These are phyloP conservation scores for Gymnothorax reevesii DNA, from an alignment of 2,797 vertebrate species.

Conservation along the genomic window DNA sequence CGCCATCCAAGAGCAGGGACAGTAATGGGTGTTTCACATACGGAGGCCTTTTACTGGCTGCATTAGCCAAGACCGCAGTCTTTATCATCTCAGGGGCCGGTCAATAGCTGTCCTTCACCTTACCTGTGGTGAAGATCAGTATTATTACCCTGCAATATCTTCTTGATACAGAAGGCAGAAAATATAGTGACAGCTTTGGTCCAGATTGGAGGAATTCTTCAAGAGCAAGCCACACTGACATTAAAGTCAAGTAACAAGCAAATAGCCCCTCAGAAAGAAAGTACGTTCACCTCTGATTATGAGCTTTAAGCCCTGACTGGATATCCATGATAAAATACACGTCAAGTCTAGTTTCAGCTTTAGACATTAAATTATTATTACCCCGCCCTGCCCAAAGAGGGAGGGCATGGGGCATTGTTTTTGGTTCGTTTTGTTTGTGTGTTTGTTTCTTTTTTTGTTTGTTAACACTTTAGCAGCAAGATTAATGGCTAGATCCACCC, in stretches of 20 bases:
- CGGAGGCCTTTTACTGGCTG: constrained; percentile 46
- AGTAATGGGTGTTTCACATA: constrained; percentile 38
- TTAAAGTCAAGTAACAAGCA: not conserved
- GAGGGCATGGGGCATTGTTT: too few relatives aligned
- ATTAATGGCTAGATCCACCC: too few relatives aligned
- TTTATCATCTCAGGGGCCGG: constrained; percentile 47
- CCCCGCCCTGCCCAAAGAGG: too few relatives aligned
- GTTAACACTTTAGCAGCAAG: too few relatives aligned
- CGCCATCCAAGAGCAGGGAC: constrained; percentile 37
- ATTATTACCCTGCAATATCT: constrained; percentile 31
- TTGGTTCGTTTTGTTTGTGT: too few relatives aligned
- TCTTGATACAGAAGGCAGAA: not conserved
- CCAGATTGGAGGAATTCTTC: not conserved
- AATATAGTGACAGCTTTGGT: not conserved
- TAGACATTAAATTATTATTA: not conserved
- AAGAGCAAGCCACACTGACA: not conserved
- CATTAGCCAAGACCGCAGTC: constrained; percentile 45
- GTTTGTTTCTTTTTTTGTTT: too few relatives aligned
- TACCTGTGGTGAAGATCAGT: constrained; percentile 43
- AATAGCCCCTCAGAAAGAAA: not conserved
- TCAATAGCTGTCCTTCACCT: constrained; percentile 43
- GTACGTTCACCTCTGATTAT: not conserved
- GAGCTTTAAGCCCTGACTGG: not conserved
- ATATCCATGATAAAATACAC: not conserved
- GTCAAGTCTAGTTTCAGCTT: not conserved